Base-by-base conservation (phyloP, 2,888 invertebrate genomes). In the Sinhomidia bicolor region DNA sequence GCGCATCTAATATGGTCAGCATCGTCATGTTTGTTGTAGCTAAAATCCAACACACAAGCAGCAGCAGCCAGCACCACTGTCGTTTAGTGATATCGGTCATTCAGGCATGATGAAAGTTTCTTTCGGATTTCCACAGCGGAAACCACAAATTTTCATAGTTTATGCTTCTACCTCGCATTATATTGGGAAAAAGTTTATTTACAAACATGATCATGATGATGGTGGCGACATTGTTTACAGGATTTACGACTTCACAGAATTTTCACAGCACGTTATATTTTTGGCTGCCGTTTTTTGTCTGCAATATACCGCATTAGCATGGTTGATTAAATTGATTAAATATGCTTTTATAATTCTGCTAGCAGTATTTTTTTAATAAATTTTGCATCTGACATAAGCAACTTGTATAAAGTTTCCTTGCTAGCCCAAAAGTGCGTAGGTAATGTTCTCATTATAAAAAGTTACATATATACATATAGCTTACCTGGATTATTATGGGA, bases 401-500 rank as follows among this genome's bases (percentile, higher is more conserved):
- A n/a, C n/a, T n/a, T n/a, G n/a, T n/a, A n/a, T n/a, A n/a, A n/a
- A n/a, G n/a, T n/a, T n/a, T n/a, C n/a, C n/a, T n/a, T n/a, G n/a
- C n/a, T n/a, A n/a, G n/a, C n/a, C n/a, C n/a, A n/a, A n/a, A n/a
- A n/a, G n/a, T n/a, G n/a, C n/a, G n/a, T n/a, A n/a, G n/a, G n/a
- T n/a, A n/a, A n/a, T n/a, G n/a, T n/a, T n/a, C n/a, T n/a, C n/a
- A n/a, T n/a, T n/a, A n/a, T n/a, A n/a, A n/a, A n/a, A n/a, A n/a
- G n/a, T n/a, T n/a, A n/a, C n/a, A n/a, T 17, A 54, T n/a, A n/a
- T 54, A 17, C n/a, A 54, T 14, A 10, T 74, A 26, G 29, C 78
- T 91, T 85, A 92, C 92, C 92, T 91, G 91, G 57, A 88, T 90
- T 91, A 51, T 83, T 91, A 51, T 83, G 83, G 7, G 89, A 88